Evolutionary conservation across 2,888 invertebrate genomes (phyloP).

Genomic region (Elmis aenea): DNA sequence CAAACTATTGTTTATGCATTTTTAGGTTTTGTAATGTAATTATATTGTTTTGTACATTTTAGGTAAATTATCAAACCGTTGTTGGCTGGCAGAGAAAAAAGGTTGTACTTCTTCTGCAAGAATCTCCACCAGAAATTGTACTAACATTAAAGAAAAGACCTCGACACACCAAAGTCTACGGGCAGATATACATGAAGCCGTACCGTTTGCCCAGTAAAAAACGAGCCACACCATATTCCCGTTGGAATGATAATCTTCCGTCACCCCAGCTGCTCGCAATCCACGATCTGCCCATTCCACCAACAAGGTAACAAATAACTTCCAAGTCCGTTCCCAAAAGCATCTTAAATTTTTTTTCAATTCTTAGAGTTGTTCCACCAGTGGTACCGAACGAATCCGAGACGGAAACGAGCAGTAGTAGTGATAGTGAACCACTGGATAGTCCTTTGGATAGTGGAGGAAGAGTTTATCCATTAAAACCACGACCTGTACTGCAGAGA

Average conservation of each 20-base stretch:
- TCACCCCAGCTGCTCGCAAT: slow-evolving; percentile 62
- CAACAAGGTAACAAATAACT: slow-evolving; percentile 51
- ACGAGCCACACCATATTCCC: slow-evolving; percentile 56
- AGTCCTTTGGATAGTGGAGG: slow-evolving; percentile 47
- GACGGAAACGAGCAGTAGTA: slow-evolving; percentile 51
- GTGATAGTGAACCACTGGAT: slow-evolving; percentile 54
- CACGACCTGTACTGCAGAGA: slow-evolving; percentile 69
- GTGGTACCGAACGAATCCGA: slow-evolving; percentile 32
- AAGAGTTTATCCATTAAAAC: slow-evolving; percentile 70
- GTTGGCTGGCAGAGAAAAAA: slow-evolving; percentile 81
- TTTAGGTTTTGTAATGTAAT: background rate
- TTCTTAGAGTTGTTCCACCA: too few species aligned
- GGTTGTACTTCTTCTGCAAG: slow-evolving; percentile 66
- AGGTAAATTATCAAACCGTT: slow-evolving; percentile 68
- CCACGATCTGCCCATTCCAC: slow-evolving; percentile 54
- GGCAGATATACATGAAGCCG: slow-evolving; percentile 67
- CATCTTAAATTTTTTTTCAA: too few species aligned
- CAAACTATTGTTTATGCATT: too few species aligned
- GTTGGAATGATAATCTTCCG: slow-evolving; percentile 66
- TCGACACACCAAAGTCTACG: slow-evolving; percentile 73
- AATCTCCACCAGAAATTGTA: slow-evolving; percentile 75
- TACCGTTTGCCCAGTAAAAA: slow-evolving; percentile 69
- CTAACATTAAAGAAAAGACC: slow-evolving; percentile 80
- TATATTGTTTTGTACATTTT: slow-evolving; percentile 18
- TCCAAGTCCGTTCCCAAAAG: too few species aligned